phyloP scores from a whole-genome alignment of 2,888 invertebrate genomes.

The Atrina japonica region DNA sequence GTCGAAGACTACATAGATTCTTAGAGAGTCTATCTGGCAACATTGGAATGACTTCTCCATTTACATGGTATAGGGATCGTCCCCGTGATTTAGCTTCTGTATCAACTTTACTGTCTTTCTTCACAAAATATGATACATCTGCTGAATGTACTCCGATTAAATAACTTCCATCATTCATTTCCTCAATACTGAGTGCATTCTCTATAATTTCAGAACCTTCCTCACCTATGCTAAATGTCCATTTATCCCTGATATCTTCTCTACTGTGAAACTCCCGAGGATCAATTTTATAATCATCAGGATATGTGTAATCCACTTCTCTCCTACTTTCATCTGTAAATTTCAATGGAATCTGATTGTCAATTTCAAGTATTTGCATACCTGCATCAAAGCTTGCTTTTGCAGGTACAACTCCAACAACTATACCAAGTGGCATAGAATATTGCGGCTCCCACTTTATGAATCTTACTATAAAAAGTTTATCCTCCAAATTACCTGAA shows the following conservation, averaged over 20 bases:
- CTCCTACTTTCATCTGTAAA: conserved; percentile 45
- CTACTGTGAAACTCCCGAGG: conserved; percentile 50
- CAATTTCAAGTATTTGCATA: conserved; percentile 67
- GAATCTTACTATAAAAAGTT: conserved; percentile 74
- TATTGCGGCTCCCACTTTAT: conserved; percentile 71
- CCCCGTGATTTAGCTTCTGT: conserved; percentile 60
- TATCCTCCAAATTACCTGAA: conserved; percentile 51
- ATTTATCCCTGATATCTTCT: conserved; percentile 56
- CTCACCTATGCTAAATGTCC: conserved; percentile 67
- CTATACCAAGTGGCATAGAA: conserved; percentile 71
- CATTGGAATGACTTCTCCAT: conserved; percentile 61
- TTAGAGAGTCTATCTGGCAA: conserved; percentile 62
- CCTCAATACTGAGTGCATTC: conserved; percentile 69
- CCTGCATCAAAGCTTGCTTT: conserved; percentile 58
- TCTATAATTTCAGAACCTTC: conserved; percentile 51
- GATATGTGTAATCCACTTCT: conserved; percentile 58
- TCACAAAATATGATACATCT: conserved; percentile 70
- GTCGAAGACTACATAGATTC: conserved; percentile 66
- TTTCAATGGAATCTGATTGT: conserved; percentile 63
- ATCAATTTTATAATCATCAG: conserved; percentile 53
- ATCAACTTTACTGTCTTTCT: conserved; percentile 66
- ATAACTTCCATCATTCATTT: conserved; percentile 60
- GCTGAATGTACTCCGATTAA: conserved; percentile 72
- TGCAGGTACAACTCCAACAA: conserved; percentile 69
- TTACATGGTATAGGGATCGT: conserved; percentile 61